phyloP scores from a whole-genome alignment of 2,888 invertebrate species.

The Plutella xylostella region DNA sequence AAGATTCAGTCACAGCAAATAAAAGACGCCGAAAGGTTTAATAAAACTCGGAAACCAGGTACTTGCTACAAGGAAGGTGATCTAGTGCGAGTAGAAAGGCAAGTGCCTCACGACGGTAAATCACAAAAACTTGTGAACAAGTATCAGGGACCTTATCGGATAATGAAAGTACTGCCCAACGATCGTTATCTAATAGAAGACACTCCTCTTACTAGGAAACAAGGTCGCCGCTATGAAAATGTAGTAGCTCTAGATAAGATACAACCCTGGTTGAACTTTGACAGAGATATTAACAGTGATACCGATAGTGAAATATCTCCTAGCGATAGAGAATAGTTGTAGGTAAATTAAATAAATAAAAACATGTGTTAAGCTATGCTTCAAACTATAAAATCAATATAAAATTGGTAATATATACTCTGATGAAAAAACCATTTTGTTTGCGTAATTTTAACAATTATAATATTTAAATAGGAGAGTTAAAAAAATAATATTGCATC shows the following conservation, averaged over 20 bases:
- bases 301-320: too few species aligned
- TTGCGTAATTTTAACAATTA: too few species aligned
- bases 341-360: too few species aligned
- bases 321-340: too few species aligned
- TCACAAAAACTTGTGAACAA: constrained; percentile 11
- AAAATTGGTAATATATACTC: too few species aligned
- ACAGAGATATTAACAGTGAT: neutral
- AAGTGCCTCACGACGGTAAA: constrained; percentile 8
- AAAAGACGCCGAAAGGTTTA: too few species aligned
- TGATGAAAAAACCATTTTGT: too few species aligned
- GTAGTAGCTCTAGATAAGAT: constrained; percentile 9
- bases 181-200: constrained; percentile 11
- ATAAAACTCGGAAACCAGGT: neutral
- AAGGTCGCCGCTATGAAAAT: neutral
- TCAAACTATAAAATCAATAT: too few species aligned
- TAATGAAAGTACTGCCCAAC: constrained; percentile 4
- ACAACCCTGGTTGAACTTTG: neutral
- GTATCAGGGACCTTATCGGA: constrained; percentile 9
- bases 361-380: too few species aligned
- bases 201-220: constrained; percentile 9
- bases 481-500: too few species aligned
- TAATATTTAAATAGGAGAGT: too few species aligned
- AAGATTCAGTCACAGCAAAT: too few species aligned
- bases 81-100: constrained; percentile 8
- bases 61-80: neutral